Conservation (phyloP, 2,797 vertebrate genomes). For the Bovichtus diacanthus region DNA sequence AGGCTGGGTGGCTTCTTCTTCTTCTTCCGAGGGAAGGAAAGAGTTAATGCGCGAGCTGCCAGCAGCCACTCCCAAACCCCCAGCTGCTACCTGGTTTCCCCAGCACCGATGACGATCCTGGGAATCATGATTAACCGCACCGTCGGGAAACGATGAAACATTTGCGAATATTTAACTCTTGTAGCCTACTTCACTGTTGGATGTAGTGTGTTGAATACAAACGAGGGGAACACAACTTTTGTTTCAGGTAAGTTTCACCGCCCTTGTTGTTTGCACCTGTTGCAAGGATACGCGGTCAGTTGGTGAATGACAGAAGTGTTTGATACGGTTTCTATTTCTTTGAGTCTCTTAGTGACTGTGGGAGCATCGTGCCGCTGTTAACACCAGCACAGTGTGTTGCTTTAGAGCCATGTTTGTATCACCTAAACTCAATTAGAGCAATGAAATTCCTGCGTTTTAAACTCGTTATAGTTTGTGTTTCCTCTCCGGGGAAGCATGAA, state of each 20-base stretch:
- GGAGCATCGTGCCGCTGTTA: slow-evolving; percentile 14
- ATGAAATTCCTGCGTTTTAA: slow-evolving; percentile 9
- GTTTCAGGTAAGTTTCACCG: slow-evolving; percentile 57
- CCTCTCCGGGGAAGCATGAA: slow-evolving; percentile 40
- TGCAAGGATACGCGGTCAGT: slow-evolving; percentile 24
- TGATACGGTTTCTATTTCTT: background rate
- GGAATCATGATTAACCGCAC: slow-evolving; percentile 26
- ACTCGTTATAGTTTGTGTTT: background rate
- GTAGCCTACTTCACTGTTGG: background rate
- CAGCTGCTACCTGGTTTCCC: slow-evolving; percentile 74
- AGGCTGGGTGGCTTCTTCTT: slow-evolving; percentile 41
- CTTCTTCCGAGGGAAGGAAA: slow-evolving; percentile 43
- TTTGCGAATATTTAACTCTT: background rate
- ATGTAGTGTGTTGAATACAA: slow-evolving; percentile 12
- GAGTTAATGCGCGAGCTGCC: slow-evolving; percentile 59
- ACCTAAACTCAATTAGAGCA: background rate
- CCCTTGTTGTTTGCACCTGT: slow-evolving; percentile 66
- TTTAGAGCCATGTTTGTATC: background rate
- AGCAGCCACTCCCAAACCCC: slow-evolving; percentile 78
- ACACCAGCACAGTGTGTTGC: slow-evolving; percentile 22
- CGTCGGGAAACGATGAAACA: slow-evolving; percentile 18
- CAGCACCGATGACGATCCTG: slow-evolving; percentile 35
- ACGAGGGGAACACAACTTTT: background rate
- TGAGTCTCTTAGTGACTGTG: slow-evolving; percentile 24
- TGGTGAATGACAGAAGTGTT: background rate